Conservation (phyloP, 2,797 vertebrate species). For the Sebastes minor region DNA sequence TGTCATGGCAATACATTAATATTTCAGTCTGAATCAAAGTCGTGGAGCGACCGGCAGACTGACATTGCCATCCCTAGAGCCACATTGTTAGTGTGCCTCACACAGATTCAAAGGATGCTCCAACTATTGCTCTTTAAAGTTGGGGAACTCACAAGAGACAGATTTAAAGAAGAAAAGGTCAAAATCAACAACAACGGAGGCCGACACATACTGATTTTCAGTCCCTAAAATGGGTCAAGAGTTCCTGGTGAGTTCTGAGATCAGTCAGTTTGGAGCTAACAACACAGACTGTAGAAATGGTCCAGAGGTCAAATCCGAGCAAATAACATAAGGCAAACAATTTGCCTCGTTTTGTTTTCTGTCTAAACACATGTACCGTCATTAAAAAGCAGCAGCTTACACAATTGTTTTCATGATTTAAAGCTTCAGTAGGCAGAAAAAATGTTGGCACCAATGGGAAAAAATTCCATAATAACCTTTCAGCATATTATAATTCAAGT, state of each 20-base stretch:
- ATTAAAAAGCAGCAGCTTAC: too few relatives aligned
- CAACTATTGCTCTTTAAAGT: background rate
- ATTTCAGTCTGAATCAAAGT: background rate
- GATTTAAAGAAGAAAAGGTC: background rate
- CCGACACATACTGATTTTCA: background rate
- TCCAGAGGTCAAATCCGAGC: background rate
- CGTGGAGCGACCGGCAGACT: background rate
- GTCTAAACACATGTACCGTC: background rate
- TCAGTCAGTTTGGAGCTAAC: background rate
- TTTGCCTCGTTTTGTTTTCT: background rate
- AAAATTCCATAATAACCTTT: too few relatives aligned
- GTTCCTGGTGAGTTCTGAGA: background rate
- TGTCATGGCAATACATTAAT: too few relatives aligned
- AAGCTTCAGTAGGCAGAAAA: too few relatives aligned
- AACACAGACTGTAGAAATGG: background rate
- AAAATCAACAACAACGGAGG: background rate
- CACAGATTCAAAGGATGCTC: background rate
- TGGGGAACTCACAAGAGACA: background rate
- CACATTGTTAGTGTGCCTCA: background rate
- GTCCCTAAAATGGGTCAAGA: too few relatives aligned
- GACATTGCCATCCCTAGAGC: background rate
- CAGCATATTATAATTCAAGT: too few relatives aligned
- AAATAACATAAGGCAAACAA: too few relatives aligned
- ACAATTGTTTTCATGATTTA: background rate
- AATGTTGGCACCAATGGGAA: too few relatives aligned